phyloP scores from a whole-genome alignment of 2,888 invertebrate species.

The Druceiella hillmani region DNA sequence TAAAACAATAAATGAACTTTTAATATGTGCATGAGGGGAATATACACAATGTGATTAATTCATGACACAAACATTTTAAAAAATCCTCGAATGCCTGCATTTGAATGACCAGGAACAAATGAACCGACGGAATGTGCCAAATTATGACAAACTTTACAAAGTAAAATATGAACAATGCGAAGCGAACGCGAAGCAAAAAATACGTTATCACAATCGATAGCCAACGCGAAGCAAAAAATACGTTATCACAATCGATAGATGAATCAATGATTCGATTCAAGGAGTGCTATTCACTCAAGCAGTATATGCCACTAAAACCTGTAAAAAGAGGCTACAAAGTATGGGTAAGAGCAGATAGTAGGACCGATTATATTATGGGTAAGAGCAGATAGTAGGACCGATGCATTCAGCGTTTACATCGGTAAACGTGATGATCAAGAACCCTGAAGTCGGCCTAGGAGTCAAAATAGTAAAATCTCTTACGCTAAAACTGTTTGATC shows the following conservation, averaged over 20 bases:
- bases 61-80: conserved; percentile 11
- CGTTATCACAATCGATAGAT: conserved; percentile 15
- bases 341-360: conserved; percentile 14
- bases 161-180: no score
- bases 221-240: conserved; percentile 11
- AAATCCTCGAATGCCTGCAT: conserved; percentile 11
- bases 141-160: conserved; percentile 13
- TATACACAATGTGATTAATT: no score
- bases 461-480: conserved; percentile 13
- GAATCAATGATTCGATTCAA: conserved; percentile 17
- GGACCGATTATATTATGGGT: conserved; percentile 14
- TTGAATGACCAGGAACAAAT: conserved; percentile 12
- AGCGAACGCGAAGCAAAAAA: conserved; percentile 9
- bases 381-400: conserved; percentile 13
- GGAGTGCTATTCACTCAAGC: conserved; percentile 12
- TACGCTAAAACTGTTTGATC: conserved; percentile 8
- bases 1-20: no score
- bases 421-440: no score
- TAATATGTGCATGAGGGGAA: no score
- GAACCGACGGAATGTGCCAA: no score
- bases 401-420: conserved; percentile 15
- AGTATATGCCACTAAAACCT: conserved; percentile 15
- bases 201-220: conserved; percentile 10
- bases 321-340: conserved; percentile 14
- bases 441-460: conserved; percentile 16